These are phyloP conservation scores for Melanotaenia trifasciata DNA, from an alignment of 2,797 vertebrate species.

Conservation along the genomic window DNA sequence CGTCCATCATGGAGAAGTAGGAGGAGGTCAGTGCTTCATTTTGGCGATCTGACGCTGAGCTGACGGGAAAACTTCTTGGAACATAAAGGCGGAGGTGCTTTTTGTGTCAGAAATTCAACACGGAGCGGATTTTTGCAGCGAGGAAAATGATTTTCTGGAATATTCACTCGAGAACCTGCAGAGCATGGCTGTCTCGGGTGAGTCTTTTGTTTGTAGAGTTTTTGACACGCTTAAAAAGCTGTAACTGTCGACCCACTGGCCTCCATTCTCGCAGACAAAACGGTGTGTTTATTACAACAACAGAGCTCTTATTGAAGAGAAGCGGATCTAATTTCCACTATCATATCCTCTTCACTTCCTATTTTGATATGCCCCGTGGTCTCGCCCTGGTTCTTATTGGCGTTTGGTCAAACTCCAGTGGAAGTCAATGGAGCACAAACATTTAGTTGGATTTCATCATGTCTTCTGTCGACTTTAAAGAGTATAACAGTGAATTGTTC, in stretches of 20 bases:
- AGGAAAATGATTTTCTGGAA: slow-evolving; percentile 77
- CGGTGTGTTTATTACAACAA: neutral
- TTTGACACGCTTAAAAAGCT: neutral
- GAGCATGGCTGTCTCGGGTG: slow-evolving; percentile 72
- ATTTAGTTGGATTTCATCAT: neutral
- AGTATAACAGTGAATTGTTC: neutral
- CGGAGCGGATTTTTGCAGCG: neutral
- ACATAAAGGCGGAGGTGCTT: neutral
- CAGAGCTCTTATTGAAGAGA: neutral
- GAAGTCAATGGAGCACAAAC: slow-evolving; percentile 6
- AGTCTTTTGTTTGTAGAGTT: slow-evolving; percentile 39
- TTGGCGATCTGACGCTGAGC: slow-evolving; percentile 15
- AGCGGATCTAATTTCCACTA: slow-evolving; percentile 2
- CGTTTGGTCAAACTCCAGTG: slow-evolving; percentile 23
- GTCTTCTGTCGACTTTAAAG: neutral
- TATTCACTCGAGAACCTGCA: slow-evolving; percentile 59
- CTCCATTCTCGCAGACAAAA: neutral
- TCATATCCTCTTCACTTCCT: slow-evolving; percentile 42
- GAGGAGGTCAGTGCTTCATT: slow-evolving; percentile 36
- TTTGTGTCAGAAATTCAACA: slow-evolving; percentile 22
- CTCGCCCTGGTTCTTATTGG: slow-evolving; percentile 8
- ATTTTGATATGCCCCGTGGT: slow-evolving; percentile 20
- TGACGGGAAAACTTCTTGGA: slow-evolving; percentile 7
- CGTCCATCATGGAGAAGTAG: slow-evolving; percentile 29
- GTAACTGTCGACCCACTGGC: neutral